A percentile compares a stretch with the other conserved stretches of the same genome.
These are phyloP conservation scores for Fopius arisanus DNA, from an alignment of 1,140 invertebrate species.

Conservation along the genomic window DNA sequence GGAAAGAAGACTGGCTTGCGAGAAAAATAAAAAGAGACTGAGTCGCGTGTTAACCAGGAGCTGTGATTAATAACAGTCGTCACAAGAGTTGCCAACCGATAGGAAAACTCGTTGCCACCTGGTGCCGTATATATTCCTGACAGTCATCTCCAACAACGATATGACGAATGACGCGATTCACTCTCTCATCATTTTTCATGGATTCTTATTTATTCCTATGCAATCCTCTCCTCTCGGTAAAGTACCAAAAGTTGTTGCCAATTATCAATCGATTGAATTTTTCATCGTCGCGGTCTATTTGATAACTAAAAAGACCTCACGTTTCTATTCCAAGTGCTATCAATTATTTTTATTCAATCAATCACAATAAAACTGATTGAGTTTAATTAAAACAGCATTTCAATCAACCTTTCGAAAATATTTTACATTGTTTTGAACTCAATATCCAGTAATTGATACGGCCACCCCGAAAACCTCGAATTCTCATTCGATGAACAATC, in stretches of 20 bases:
- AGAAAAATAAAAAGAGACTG: background rate
- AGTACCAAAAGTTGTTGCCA: background rate
- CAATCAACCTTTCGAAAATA: background rate
- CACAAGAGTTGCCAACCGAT: slow-evolving; percentile 8
- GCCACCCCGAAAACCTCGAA: background rate
- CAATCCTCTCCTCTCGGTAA: background rate
- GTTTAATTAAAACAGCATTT: too few relatives aligned
- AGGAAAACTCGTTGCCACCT: slow-evolving; percentile 10
- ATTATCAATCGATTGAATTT: too few relatives aligned
- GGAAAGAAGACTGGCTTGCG: background rate
- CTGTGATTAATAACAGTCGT: slow-evolving; percentile 3
- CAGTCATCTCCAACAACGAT: background rate
- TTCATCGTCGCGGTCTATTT: too few relatives aligned
- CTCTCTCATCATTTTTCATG: background rate
- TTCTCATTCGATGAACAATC: background rate
- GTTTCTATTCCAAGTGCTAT: too few relatives aligned
- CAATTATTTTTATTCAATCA: too few relatives aligned
- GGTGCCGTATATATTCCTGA: background rate
- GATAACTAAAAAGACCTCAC: too few relatives aligned
- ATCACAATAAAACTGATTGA: too few relatives aligned
- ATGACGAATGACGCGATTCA: slow-evolving; percentile 7
- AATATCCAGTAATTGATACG: background rate
- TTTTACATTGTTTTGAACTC: background rate
- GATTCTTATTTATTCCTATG: background rate
- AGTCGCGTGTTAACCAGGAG: background rate